Conservation (phyloP, 2,888 invertebrate genomes). For the Cephonodes hylas region DNA sequence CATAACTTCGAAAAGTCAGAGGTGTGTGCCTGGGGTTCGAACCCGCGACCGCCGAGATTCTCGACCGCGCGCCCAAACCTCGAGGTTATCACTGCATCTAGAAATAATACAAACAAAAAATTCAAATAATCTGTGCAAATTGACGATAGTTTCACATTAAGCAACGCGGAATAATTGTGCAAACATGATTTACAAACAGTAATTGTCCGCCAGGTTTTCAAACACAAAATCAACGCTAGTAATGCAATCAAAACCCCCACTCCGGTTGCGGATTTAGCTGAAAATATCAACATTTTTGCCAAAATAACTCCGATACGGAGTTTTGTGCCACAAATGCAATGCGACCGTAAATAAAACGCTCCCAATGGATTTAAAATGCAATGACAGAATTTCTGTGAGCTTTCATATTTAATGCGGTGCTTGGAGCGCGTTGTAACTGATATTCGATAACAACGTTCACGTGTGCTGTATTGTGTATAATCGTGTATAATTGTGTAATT, state of each 20-base stretch:
- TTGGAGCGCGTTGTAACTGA: not conserved
- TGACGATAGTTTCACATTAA: not conserved
- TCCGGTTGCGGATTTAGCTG: not conserved
- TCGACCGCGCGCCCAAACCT: too few species aligned
- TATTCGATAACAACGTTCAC: not conserved
- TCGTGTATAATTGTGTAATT: conserved; percentile 44
- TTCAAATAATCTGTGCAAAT: not conserved
- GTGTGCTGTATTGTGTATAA: conserved; percentile 9
- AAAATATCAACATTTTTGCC: not conserved
- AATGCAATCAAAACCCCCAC: not conserved
- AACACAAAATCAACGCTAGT: not conserved
- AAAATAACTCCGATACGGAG: not conserved
- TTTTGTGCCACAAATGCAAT: not conserved
- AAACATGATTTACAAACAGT: not conserved
- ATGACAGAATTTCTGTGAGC: not conserved
- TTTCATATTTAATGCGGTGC: not conserved
- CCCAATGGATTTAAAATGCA: not conserved
- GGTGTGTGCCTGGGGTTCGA: too few species aligned
- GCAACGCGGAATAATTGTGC: not conserved
- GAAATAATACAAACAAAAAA: not conserved
- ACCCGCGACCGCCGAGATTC: too few species aligned
- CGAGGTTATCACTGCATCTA: too few species aligned
- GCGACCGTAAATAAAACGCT: not conserved
- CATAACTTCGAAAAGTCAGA: too few species aligned
- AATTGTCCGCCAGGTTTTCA: not conserved